Base-by-base conservation (phyloP, 2,888 invertebrate genomes). In the Phengaris arion region DNA sequence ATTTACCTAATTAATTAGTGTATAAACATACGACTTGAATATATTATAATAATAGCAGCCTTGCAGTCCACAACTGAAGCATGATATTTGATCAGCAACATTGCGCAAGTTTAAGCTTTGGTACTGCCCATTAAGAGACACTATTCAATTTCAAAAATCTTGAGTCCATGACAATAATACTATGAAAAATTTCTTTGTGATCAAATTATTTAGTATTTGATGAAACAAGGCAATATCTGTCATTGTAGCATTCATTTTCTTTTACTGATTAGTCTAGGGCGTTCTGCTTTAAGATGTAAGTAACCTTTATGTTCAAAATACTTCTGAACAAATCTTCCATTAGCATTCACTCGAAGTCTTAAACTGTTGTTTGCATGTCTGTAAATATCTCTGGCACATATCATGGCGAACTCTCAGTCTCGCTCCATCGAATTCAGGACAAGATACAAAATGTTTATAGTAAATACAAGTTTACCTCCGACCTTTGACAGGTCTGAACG, bases 381-480 rank as follows among this genome's bases (percentile, higher is more conserved):
- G 35, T 13, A 64, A 64, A 12, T 64, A 45, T 35, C 35, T 64
- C 64, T 64, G 35, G 64, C 35, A 45, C 12, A 6, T 64, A 70
- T 74, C 68, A 64, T 51, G 68, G 69, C 54, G 5, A 55, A 64
- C 57, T 73, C 22, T 72, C 74, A 15, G 12, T 72, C 13, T 13
- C 52, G 15, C 12, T 70, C 45, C 54, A 72, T 70, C 51, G 15
- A 13, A 72, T 7, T 68, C 46, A 22, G 75, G 73, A 74, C 68
- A 52, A 35, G 22, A 57, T 82, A 82, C 80, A 79, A 75, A 85
- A 85, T 84, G 83, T 83, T 85, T 85, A 35, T 77, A 81, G 76
- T 81, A 83, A 82, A 79, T 80, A 86, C 77, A 86, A 87, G 84
- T 80, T 94, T 94, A 94, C 94, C 94, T 94, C 92, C 92, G 87